Evolutionary conservation across 2,888 invertebrate genomes (phyloP), one percentile per base, ranked within the genome.

Genomic region (Lordiphosa fenestrarum): DNA sequence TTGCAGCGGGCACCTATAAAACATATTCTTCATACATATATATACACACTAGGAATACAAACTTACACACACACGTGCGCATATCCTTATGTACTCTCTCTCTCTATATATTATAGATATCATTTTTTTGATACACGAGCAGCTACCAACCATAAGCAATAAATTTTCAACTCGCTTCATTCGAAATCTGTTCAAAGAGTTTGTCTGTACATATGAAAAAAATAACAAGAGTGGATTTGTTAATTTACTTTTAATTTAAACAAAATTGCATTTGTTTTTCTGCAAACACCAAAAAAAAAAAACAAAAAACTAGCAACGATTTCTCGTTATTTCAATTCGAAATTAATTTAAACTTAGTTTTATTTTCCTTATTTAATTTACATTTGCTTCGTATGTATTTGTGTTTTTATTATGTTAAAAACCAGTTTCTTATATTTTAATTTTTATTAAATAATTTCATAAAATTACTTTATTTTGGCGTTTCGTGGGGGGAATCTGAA

Each of bases 21-120:
- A 48, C 35, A 51, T 48, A 61, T 40, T 33, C 44, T 44, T 30
- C 30, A 30, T 33, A 44, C 44, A 46, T 40, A 7, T 25, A 25
- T 6, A 25, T 25, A 25, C 6, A 23, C 35, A 25, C 47, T 61
- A 60, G 48, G 36, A 35, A 65, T 41, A 51, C 44, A 49, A 52
- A 66, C 40, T 35, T 47, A 47, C 49, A 55, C 38, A 69, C 48
- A 60, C 55, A 55, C 64, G 46, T 71, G 53, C 69, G 82, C 84
- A 75, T 84, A 84, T 83, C 83, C 62, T 66, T 62, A 78, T 69
- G 59, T 72, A 78, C 75, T 74, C 57, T 71, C 75, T 74, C 57
- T 69, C 42, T 61, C 46, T 50, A 53, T 35, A 30, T 35, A 44
- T 59, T 42, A 46, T 42, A 46, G 36, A 42, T 53, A 62, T 53